Evolutionary conservation across 2,113 vertebrate genomes (phyloP).

Genomic region (Zapus hudsonius): DNA sequence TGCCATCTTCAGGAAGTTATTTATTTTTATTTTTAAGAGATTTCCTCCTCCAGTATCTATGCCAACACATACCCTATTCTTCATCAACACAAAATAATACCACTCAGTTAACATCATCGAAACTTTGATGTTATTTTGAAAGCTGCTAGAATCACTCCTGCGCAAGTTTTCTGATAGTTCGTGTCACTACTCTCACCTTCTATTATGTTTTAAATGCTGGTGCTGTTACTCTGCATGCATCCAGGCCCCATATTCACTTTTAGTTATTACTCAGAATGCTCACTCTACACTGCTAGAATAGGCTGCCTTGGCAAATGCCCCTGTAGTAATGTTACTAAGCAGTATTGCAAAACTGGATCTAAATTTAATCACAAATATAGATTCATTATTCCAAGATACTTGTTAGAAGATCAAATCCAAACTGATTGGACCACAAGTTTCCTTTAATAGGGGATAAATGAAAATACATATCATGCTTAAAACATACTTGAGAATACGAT

Average conservation of each 20-base stretch:
- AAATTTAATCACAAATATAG: background rate
- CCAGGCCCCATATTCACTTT: background rate
- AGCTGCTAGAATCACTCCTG: background rate
- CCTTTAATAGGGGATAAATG: background rate
- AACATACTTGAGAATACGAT: background rate
- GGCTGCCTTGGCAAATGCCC: background rate
- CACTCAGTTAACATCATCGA: background rate
- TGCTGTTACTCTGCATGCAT: background rate
- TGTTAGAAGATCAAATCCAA: background rate
- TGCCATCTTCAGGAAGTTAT: background rate
- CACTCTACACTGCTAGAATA: background rate
- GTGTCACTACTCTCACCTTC: background rate
- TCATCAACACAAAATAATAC: background rate
- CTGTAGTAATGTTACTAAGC: background rate
- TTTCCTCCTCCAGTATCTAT: background rate
- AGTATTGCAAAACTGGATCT: background rate
- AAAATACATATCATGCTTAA: background rate
- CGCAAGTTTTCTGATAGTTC: background rate
- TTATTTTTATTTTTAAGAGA: background rate
- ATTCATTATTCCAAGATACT: background rate
- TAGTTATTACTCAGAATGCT: background rate
- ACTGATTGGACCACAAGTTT: background rate
- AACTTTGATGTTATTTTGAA: constrained; percentile 35
- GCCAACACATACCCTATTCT: background rate
- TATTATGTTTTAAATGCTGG: background rate